phyloP scores from a whole-genome alignment of 2,888 invertebrate genomes.

The Callosobruchus maculatus region DNA sequence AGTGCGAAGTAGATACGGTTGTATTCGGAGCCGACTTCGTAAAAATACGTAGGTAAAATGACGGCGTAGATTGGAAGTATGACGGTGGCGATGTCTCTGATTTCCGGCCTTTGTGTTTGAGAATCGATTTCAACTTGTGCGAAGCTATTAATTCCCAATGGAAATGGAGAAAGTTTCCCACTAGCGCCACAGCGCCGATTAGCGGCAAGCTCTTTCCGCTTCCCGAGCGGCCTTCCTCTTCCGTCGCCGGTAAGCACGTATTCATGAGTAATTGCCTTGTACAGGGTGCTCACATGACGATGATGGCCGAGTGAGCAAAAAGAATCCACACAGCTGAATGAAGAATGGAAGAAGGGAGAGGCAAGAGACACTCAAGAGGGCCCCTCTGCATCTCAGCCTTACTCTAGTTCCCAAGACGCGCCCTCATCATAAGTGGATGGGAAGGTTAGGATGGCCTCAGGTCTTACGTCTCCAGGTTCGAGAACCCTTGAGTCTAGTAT shows the following conservation, averaged over 20 bases:
- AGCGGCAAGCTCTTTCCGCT: neutral
- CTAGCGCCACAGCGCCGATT: neutral
- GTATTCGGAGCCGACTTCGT: neutral
- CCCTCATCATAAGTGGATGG: too few relatives aligned
- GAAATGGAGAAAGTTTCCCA: neutral
- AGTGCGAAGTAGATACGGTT: neutral
- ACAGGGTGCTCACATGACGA: neutral
- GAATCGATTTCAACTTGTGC: neutral
- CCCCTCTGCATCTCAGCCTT: too few relatives aligned
- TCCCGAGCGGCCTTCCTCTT: neutral
- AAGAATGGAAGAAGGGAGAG: too few relatives aligned
- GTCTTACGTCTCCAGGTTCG: too few relatives aligned
- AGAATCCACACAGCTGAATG: too few relatives aligned
- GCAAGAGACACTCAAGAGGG: too few relatives aligned
- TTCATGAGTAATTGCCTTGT: neutral
- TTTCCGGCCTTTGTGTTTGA: neutral
- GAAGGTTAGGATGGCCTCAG: too few relatives aligned
- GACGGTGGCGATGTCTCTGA: neutral
- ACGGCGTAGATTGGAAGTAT: neutral
- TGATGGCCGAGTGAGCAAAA: neutral
- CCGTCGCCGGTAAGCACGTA: neutral
- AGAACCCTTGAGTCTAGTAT: too few relatives aligned
- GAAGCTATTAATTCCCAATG: neutral
- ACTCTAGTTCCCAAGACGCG: too few relatives aligned
- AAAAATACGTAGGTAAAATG: neutral